phyloP scores from a whole-genome alignment of 2,888 invertebrate genomes.

The Parelbella ahira region DNA sequence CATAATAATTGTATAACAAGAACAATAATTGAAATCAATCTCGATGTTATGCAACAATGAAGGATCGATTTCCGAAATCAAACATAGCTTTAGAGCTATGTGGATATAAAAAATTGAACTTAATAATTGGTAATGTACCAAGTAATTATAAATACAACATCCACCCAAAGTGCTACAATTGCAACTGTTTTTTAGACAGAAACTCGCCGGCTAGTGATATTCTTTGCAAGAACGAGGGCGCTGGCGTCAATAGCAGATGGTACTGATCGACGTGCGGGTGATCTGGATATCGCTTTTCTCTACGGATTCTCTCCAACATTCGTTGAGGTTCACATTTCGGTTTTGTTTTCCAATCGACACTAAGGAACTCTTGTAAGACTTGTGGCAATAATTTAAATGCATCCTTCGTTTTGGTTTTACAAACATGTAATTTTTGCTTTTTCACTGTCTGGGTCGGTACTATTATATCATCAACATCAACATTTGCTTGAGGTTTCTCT shows the following conservation, averaged over 20 bases:
- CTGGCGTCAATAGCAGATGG: slow-evolving; percentile 87
- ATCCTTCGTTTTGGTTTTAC: slow-evolving; percentile 55
- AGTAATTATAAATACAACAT: no score
- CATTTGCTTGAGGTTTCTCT: slow-evolving; percentile 30
- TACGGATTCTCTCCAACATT: slow-evolving; percentile 85
- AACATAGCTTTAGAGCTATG: no score
- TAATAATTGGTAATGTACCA: no score
- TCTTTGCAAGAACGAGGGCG: slow-evolving; percentile 89
- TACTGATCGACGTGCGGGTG: slow-evolving; percentile 82
- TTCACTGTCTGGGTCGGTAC: slow-evolving; percentile 44
- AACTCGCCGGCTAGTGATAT: slow-evolving; percentile 91
- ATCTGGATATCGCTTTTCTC: slow-evolving; percentile 81
- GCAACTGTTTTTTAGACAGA: slow-evolving; percentile 65
- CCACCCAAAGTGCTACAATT: slow-evolving; percentile 46
- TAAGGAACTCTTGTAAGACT: slow-evolving; percentile 79
- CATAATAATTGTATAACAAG: no score
- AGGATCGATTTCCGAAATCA: no score
- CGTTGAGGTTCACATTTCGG: slow-evolving; percentile 85
- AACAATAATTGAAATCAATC: no score
- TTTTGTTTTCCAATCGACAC: slow-evolving; percentile 70
- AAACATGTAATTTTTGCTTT: slow-evolving; percentile 44
- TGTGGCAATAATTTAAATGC: slow-evolving; percentile 73
- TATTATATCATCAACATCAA: slow-evolving; percentile 68
- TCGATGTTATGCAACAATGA: no score
- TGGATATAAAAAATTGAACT: no score